phyloP scores from a whole-genome alignment of 2,797 vertebrate genomes.

The Molossus alvarezi region DNA sequence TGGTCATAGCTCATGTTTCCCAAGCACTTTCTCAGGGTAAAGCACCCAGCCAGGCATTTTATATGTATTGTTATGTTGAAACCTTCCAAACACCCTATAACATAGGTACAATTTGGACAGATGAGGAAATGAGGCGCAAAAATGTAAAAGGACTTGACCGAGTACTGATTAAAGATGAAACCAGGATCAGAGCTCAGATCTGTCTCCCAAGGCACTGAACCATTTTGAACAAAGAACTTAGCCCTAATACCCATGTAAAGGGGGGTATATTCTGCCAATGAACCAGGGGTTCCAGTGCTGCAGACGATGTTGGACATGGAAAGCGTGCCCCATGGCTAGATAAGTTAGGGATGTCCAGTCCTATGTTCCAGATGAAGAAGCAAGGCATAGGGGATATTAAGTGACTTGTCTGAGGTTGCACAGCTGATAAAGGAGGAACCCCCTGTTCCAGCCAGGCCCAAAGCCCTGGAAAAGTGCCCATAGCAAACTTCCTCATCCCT shows the following conservation, averaged over 20 bases:
- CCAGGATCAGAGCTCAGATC: slow-evolving; percentile 22
- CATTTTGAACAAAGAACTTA: neutral
- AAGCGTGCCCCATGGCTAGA: neutral
- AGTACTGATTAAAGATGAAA: neutral
- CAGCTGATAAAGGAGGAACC: neutral
- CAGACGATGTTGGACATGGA: neutral
- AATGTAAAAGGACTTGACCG: neutral
- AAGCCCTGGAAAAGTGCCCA: neutral
- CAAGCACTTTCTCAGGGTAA: neutral
- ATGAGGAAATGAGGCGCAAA: neutral
- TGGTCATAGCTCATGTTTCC: neutral
- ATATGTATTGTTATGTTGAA: neutral
- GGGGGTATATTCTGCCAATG: neutral
- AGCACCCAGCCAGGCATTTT: neutral
- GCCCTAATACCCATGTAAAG: accelerated
- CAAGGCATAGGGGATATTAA: neutral
- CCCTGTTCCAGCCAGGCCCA: neutral
- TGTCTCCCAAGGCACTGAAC: neutral
- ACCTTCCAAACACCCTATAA: neutral
- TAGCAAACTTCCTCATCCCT: neutral
- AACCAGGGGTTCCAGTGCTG: neutral
- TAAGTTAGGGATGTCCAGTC: neutral
- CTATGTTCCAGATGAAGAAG: slow-evolving; percentile 8
- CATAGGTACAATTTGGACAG: neutral
- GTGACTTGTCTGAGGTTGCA: neutral